Conservation (phyloP, 2,888 invertebrate species). For the Mamestra brassicae region DNA sequence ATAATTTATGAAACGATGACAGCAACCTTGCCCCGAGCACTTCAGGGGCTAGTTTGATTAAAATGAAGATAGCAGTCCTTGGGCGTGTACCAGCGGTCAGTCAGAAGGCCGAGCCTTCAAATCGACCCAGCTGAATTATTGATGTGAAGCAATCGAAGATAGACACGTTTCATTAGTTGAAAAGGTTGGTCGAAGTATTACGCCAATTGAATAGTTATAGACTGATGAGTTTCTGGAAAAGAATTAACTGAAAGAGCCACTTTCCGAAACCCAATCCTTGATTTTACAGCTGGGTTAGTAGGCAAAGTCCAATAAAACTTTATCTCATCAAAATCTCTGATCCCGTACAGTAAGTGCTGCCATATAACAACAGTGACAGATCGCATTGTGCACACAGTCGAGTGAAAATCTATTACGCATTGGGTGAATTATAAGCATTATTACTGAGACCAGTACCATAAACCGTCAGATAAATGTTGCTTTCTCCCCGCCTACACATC, state of each 20-base stretch:
- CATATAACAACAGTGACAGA: constrained; percentile 57
- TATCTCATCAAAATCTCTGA: constrained; percentile 38
- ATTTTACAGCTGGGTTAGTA: constrained; percentile 31
- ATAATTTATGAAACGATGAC: constrained; percentile 6
- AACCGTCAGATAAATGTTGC: constrained; percentile 72
- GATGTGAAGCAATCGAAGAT: constrained; percentile 30
- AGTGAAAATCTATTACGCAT: constrained; percentile 66
- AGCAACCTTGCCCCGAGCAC: background rate
- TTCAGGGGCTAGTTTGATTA: constrained; percentile 32
- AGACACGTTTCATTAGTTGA: constrained; percentile 35
- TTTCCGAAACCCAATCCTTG: constrained; percentile 4
- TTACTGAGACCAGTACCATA: constrained; percentile 61
- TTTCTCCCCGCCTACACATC: constrained; percentile 77
- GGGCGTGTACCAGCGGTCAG: constrained; percentile 26
- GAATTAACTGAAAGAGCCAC: background rate
- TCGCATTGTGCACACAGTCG: constrained; percentile 58
- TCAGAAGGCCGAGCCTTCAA: constrained; percentile 27
- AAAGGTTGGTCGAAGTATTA: constrained; percentile 26
- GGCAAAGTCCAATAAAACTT: constrained; percentile 32
- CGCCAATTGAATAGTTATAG: constrained; percentile 4
- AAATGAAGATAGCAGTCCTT: constrained; percentile 32
- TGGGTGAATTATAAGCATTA: constrained; percentile 69
- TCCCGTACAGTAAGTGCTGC: constrained; percentile 37
- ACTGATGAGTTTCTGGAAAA: background rate
- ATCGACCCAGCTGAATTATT: constrained; percentile 54